phyloP scores from a whole-genome alignment of 2,113 vertebrate genomes.

The Scatophagus argus region DNA sequence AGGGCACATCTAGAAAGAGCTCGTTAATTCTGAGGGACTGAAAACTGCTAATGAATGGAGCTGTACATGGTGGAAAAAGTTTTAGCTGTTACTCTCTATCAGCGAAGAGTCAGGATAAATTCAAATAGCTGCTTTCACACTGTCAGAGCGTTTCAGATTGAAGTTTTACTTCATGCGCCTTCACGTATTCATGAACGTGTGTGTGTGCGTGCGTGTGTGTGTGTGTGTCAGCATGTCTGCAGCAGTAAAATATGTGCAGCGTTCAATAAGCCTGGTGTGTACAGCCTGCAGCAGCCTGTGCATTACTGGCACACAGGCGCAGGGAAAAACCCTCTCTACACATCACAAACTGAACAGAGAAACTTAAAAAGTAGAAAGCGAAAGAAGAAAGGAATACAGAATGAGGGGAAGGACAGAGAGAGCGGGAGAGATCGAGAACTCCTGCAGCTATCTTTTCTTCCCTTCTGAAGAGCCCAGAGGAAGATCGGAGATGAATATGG shows the following conservation, averaged over 20 bases:
- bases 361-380: conserved; percentile 45
- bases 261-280: conserved; percentile 41
- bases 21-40: neutral
- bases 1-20: neutral
- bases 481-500: conserved; percentile 68
- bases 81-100: neutral
- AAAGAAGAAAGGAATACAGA: conserved; percentile 72
- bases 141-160: neutral
- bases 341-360: conserved; percentile 54
- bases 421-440: conserved; percentile 56
- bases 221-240: conserved; percentile 15
- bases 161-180: neutral
- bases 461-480: conserved; percentile 69
- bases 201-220: conserved; percentile 7
- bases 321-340: conserved; percentile 40
- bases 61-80: neutral
- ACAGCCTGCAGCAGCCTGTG: conserved; percentile 57
- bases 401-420: conserved; percentile 61
- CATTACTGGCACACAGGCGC: conserved; percentile 15
- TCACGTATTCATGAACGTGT: conserved; percentile 8
- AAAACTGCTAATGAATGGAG: conserved; percentile 4
- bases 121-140: neutral
- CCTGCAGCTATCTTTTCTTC: conserved; percentile 69
- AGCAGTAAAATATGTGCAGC: conserved; percentile 42
- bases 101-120: neutral